These are phyloP conservation scores for Hyphantria cunea DNA, from an alignment of 1,140 invertebrate genomes.

Conservation along the genomic window DNA sequence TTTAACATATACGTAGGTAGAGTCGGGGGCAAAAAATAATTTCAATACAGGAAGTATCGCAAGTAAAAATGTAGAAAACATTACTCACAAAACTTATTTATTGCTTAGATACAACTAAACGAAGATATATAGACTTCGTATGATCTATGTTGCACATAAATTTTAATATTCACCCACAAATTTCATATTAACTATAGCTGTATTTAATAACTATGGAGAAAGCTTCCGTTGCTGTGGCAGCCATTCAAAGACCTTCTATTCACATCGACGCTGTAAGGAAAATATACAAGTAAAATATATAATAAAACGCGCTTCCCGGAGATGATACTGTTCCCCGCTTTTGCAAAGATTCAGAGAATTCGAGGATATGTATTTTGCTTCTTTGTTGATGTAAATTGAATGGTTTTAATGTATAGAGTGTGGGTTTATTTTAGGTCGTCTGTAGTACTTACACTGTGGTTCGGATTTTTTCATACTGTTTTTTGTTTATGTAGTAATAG, in stretches of 20 bases:
- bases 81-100: too few species aligned
- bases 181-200: not conserved
- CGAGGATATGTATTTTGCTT: constrained; percentile 1
- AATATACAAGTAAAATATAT: constrained; percentile 5
- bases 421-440: not conserved
- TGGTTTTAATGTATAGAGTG: not conserved
- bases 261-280: not conserved
- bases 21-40: too few species aligned
- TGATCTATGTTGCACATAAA: not conserved
- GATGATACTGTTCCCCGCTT: not conserved
- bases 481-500: too few species aligned
- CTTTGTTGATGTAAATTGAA: constrained; percentile 2
- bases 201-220: not conserved
- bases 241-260: not conserved
- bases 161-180: not conserved
- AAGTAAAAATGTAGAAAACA: not conserved
- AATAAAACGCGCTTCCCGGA: not conserved
- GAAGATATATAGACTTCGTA: too few species aligned
- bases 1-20: too few species aligned
- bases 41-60: too few species aligned
- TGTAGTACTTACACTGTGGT: not conserved
- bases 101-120: too few species aligned
- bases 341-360: not conserved
- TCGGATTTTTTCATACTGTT: too few species aligned
- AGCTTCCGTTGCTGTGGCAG: not conserved